Base-by-base conservation (phyloP, 2,888 invertebrate genomes). In the Dryocosmus kuriphilus region DNA sequence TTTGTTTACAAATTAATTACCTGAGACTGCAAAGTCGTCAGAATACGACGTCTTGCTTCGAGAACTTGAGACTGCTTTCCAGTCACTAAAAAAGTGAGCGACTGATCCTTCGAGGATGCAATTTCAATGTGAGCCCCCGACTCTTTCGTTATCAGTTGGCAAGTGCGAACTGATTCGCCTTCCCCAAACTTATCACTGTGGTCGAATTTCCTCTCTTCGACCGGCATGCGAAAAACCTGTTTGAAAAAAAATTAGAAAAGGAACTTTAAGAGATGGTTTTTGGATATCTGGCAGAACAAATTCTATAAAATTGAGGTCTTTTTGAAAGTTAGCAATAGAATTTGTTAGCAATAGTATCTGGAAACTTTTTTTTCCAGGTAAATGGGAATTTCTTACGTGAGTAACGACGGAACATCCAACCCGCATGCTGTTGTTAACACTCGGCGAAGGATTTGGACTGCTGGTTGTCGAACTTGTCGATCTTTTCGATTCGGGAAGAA, bases 101-200 rank as follows among this genome's bases (percentile, higher is more conserved):
- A 98, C 90, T 98, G 98, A 93, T 99, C 99, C 92, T 98, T 98
- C 87, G 96, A 96, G 79, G 97, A 96, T 81, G 97, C 97, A 92
- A 99, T 97, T 93, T 99, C 99, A 91, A 99, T 99, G 89, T 97
- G 96, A 75, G 98, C 97, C 86, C 97, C 97, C 77, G 98, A 98
- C 88, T 97, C 97, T 92, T 96, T 96, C 93, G 97, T 98, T 88
- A 99, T 98, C 83, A 96, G 95, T 88, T 96, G 95, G 92, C 98
- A 98, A 85, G 97, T 97, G 83, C 97, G 95, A 87, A 97, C 94
- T 46, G 98, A 98, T 92, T 98, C 98, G 76, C 97, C 97, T 92
- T 98, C 98, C 79, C 98, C 98, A 91, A 98, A 98, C 89, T 97
- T 96, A 89, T 98, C 97, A 85, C 96, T 96, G 87, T 96, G 95